Conservation (phyloP, 2,797 vertebrate species). For the Phaenicophaeus curvirostris region DNA sequence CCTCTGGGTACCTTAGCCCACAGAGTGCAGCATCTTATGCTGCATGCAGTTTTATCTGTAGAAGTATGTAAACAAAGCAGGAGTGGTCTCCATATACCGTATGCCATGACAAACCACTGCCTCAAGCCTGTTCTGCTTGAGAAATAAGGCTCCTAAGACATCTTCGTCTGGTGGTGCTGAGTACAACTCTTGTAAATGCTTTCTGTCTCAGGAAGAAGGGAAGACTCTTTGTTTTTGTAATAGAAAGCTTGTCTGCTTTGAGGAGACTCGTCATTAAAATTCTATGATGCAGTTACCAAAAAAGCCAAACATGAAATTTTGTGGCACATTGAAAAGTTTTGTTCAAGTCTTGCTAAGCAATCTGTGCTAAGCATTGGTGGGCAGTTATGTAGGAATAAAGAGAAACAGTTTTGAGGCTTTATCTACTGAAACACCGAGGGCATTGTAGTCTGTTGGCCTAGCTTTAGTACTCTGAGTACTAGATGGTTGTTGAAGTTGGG, state of each 20-base stretch:
- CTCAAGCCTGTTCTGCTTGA: background rate
- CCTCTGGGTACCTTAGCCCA: background rate
- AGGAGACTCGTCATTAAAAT: background rate
- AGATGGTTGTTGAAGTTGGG: background rate
- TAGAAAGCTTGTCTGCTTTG: background rate
- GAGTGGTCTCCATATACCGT: background rate
- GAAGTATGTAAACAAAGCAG: background rate
- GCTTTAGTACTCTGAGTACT: background rate
- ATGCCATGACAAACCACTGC: background rate
- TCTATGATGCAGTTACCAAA: background rate
- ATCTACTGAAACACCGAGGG: background rate
- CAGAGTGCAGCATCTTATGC: background rate
- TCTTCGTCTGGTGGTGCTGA: background rate
- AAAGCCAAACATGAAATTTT: background rate
- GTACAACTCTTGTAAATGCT: background rate
- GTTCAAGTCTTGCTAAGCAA: background rate
- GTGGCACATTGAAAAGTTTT: background rate
- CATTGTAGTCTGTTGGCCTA: background rate
- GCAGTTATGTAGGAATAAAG: background rate
- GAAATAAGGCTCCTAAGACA: background rate
- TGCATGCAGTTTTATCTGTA: background rate
- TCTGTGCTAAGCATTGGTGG: background rate
- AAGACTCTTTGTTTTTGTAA: background rate
- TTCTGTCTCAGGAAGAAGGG: background rate
- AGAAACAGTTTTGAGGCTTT: background rate